These are phyloP conservation scores for Chionis minor DNA, from an alignment of 2,113 vertebrate species.

Conservation along the genomic window DNA sequence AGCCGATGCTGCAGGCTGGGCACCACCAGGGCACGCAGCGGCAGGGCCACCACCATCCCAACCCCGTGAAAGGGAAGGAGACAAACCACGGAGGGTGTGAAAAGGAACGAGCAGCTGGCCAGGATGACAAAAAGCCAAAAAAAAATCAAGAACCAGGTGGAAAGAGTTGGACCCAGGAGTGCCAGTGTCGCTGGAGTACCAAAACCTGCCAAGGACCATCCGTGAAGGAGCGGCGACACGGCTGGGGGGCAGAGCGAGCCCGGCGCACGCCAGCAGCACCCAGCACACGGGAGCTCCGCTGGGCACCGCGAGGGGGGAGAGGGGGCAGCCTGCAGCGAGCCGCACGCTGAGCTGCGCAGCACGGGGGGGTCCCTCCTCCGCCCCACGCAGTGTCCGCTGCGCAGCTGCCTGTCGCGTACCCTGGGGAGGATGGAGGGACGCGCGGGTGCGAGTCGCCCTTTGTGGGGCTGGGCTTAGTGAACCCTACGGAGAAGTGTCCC, in stretches of 20 bases:
- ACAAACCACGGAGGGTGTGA: not conserved
- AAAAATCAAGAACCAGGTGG: no score
- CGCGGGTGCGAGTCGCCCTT: not conserved
- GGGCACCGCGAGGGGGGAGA: not conserved
- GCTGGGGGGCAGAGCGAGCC: not conserved
- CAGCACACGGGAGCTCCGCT: not conserved
- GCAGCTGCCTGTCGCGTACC: not conserved
- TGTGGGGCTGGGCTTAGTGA: not conserved
- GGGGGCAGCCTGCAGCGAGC: not conserved
- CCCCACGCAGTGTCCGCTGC: fast-evolving
- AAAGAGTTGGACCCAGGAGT: not conserved
- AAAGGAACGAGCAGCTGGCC: not conserved
- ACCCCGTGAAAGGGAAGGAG: not conserved
- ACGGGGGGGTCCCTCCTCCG: not conserved
- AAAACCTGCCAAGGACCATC: not conserved
- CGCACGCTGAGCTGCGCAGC: fast-evolving
- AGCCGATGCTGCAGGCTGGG: fast-evolving
- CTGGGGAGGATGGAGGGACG: not conserved
- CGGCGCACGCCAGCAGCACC: fast-evolving
- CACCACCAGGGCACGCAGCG: not conserved
- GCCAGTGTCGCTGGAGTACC: not conserved
- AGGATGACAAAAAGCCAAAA: no score
- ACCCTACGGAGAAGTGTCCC: not conserved
- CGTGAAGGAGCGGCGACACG: not conserved
- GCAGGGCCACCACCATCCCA: no score